Evolutionary conservation across 64 coral and sea anemone species (phyloP).

Genomic region (Montipora capricornis): DNA sequence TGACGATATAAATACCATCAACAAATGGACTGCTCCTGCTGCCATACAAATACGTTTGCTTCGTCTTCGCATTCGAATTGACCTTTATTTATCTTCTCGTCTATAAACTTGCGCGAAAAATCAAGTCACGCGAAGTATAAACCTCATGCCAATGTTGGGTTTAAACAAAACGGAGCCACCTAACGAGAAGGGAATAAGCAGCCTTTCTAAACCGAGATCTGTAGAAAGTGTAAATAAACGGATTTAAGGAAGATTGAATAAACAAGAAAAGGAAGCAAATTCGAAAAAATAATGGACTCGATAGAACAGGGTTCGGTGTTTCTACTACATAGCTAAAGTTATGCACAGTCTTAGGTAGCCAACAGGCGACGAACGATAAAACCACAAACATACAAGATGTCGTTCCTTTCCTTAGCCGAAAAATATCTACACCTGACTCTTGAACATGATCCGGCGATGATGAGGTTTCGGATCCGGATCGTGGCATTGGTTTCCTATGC

Average conservation of each 20-base stretch:
- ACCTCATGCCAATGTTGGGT: background rate
- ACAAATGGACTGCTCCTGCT: too few species aligned
- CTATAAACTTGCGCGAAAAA: too few species aligned
- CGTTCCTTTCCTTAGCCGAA: slow-evolving; percentile 61
- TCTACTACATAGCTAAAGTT: slow-evolving; percentile 32
- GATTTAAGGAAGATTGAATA: slow-evolving; percentile 64
- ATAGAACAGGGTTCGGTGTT: slow-evolving; percentile 28
- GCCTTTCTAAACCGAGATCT: slow-evolving; percentile 69
- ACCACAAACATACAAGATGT: slow-evolving; percentile 71
- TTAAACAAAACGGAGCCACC: background rate
- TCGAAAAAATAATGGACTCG: slow-evolving; percentile 50
- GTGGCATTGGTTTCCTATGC: background rate
- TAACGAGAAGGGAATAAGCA: background rate
- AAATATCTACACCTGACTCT: background rate
- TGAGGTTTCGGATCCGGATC: too few species aligned
- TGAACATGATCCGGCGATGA: background rate
- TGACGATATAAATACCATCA: too few species aligned
- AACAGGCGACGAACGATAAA: slow-evolving; percentile 70
- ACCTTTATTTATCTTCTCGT: too few species aligned
- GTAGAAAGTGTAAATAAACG: slow-evolving; percentile 77
- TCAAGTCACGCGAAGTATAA: background rate
- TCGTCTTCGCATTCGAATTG: too few species aligned
- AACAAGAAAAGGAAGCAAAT: slow-evolving; percentile 72
- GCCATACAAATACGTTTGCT: too few species aligned
- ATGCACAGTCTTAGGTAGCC: slow-evolving; percentile 75